Evolutionary conservation across 2,113 vertebrate species (phyloP), one percentile per base, ranked within the genome.

Genomic region (Ovis canadensis): DNA sequence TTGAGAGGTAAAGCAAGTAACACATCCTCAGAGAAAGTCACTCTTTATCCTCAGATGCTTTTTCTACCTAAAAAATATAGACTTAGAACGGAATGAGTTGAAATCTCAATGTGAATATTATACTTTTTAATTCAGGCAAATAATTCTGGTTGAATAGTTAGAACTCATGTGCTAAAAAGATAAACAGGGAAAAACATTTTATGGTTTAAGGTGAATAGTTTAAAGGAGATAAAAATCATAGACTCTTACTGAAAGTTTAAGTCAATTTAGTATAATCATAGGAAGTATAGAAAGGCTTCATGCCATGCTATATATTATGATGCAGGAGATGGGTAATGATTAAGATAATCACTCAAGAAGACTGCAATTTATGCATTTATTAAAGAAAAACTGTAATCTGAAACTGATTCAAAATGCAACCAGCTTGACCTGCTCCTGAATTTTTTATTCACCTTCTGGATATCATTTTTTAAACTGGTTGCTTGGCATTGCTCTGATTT

Each of bases 161-260:
- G 19, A 88, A 52, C 0, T 88, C 43, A 88, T 15, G 10, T 2
- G 74, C 12, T 96, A 82, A 84, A 94, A 94, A 90, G 3, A 93
- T 78, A 94, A 88, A 67, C 85, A 10, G 36, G 6, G 27, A 57
- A 25, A 83, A 55, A 55, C 12, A 8, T 54, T 55, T 36, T 55
- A 25, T 91, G 17, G 31, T 55, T 23, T 90, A 95, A 45, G n/a
- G 54, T 88, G 52, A 96, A 91, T 77, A 84, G 88, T 52, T 90
- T 88, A 50, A 92, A 77, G 43, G 31, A 77, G 11, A 48, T 92
- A 85, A 85, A 96, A 62, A 55, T 78, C 36, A 92, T 29, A 55
- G 16, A 85, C 45, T 86, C 25, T 88, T 91, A 50, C 36, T 93
- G 11, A 97, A 98, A 94, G n/a, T 80, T 91, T 93, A 95, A 93